Percentiles rank a stretch among this genome's conserved stretches.
These are phyloP conservation scores for Amphipyra berbera DNA, from an alignment of 2,888 invertebrate genomes.

Conservation along the genomic window DNA sequence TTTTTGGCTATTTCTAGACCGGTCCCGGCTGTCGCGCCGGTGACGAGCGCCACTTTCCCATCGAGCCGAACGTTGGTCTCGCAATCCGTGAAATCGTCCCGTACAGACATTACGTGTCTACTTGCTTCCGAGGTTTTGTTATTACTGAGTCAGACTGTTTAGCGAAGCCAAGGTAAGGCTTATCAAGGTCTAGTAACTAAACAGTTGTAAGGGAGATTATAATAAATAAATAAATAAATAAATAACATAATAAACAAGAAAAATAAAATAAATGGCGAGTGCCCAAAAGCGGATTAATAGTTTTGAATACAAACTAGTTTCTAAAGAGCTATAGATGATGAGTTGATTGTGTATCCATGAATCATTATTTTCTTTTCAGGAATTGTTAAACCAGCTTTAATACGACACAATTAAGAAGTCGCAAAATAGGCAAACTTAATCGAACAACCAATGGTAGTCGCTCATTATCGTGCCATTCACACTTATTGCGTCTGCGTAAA, in stretches of 20 bases:
- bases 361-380: too few relatives aligned
- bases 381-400: too few relatives aligned
- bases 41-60: slow-evolving; percentile 80
- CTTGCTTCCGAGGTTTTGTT: slow-evolving; percentile 9
- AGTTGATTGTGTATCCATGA: too few relatives aligned
- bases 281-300: not conserved
- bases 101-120: slow-evolving; percentile 52
- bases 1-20: slow-evolving; percentile 79
- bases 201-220: too few relatives aligned
- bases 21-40: slow-evolving; percentile 78
- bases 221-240: not conserved
- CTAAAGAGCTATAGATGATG: too few relatives aligned
- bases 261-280: not conserved
- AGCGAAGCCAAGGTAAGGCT: not conserved
- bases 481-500: too few relatives aligned
- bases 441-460: too few relatives aligned
- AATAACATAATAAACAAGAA: not conserved
- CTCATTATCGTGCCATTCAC: too few relatives aligned
- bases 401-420: too few relatives aligned
- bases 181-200: slow-evolving; percentile 25
- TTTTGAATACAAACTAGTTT: not conserved
- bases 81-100: slow-evolving; percentile 72
- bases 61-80: slow-evolving; percentile 69
- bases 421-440: too few relatives aligned
- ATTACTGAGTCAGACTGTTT: slow-evolving; percentile 37